These are phyloP conservation scores for Physocephala rufipes DNA, from an alignment of 2,888 invertebrate species.

Conservation along the genomic window DNA sequence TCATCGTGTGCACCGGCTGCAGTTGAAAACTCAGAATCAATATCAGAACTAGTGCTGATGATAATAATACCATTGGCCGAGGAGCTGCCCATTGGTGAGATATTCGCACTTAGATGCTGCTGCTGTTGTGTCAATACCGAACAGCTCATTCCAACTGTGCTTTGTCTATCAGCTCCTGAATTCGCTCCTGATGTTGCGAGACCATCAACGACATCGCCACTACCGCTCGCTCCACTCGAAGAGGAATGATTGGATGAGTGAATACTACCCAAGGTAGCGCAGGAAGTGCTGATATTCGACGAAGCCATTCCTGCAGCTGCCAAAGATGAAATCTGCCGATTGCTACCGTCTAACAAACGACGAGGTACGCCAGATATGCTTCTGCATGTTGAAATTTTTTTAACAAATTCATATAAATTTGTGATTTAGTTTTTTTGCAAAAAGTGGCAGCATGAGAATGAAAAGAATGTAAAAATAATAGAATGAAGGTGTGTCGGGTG, in stretches of 20 bases:
- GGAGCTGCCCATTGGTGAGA: constrained; percentile 38
- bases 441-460: constrained; percentile 3
- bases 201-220: constrained; percentile 48
- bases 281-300: constrained; percentile 49
- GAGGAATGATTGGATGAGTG: constrained; percentile 60
- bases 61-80: constrained; percentile 36
- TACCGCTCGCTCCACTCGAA: constrained; percentile 45
- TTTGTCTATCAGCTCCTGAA: constrained; percentile 25
- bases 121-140: constrained; percentile 25
- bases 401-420: background rate
- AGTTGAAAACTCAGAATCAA: background rate
- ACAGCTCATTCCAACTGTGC: constrained; percentile 26
- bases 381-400: constrained; percentile 18
- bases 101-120: constrained; percentile 38
- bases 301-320: constrained; percentile 52
- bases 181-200: constrained; percentile 26
- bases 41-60: constrained; percentile 37
- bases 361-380: constrained; percentile 60
- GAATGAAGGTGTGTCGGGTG: background rate
- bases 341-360: constrained; percentile 64
- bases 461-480: background rate
- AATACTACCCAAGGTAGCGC: constrained; percentile 61
- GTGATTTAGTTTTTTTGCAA: background rate
- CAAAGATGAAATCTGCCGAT: constrained; percentile 58
- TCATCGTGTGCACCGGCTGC: constrained; percentile 22